Evolutionary conservation across 35 echinoderm and acorn worm species (phyloP), one percentile per base, ranked within the genome.

Genomic region (Apostichopus californicus): DNA sequence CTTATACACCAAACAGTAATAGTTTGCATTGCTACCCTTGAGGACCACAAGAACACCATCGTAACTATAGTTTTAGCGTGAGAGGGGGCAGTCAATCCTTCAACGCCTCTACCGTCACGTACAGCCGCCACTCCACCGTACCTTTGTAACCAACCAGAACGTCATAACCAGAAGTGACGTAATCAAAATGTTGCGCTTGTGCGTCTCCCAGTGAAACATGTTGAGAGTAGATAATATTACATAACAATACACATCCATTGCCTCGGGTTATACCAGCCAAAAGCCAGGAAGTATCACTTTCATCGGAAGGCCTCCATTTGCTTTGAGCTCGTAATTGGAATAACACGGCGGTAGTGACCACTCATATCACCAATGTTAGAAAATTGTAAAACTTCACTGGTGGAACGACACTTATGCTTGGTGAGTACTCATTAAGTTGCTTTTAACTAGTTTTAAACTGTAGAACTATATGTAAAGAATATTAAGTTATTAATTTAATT

Each of bases 1-100:
- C 81, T 21, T 15, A 20, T 75, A 75, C n/a, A 85, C 55, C 55
- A 85, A 85, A 85, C 81, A 85, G 81, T 85, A 85, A 85, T 58
- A 59, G 55, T 24, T 85, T 18, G 81, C 81, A 85, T 25, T 85
- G n/a, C 54, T 55, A 21, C 57, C 55, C 81, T 58, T 21, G 81
- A 85, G 52, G 81, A 59, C 81, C 21, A 85, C 55, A 5, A 58
- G 24, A 85, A 85, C 81, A 85, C 55, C 80, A 83, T 5, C 55
- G 52, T 11, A 83, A 83, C 80, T 9, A 83, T 53, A 83, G 80
- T 34, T 83, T 83, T 14, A 56, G 18, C 12, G 12, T 14, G 55
- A 83, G 80, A 83, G 55, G 80, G 34, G 34, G 8, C 55, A 46
- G 25, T 83, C 80, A 83, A 83, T 83, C 80, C 80, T 25, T 83